A percentile compares a stretch with the other conserved stretches of the same genome.
Conservation (phyloP, 1,140 invertebrate species). For the Euborellia annulipes region DNA sequence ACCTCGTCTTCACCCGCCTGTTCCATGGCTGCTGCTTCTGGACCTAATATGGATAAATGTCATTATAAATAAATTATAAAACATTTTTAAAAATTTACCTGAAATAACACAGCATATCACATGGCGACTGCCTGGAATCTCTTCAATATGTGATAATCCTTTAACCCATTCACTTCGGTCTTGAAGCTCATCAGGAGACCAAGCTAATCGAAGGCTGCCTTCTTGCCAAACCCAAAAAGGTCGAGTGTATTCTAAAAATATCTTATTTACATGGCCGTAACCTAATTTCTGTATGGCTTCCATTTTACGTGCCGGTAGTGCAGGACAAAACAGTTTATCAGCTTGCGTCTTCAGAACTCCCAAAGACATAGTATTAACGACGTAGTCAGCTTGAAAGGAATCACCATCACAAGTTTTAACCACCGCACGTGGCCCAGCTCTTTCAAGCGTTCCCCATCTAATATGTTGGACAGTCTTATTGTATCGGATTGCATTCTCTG, state of each 20-base stretch:
- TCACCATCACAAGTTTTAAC: slow-evolving; percentile 55
- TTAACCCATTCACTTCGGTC: slow-evolving; percentile 48
- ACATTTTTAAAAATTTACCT: slow-evolving; percentile 22
- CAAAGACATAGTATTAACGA: slow-evolving; percentile 65
- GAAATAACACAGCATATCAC: slow-evolving; percentile 47
- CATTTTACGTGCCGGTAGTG: slow-evolving; percentile 52
- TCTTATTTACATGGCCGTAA: slow-evolving; percentile 39
- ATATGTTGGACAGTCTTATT: slow-evolving; percentile 43
- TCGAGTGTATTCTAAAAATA: slow-evolving; percentile 65
- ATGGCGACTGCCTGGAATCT: slow-evolving; percentile 46
- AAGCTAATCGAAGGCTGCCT: slow-evolving; percentile 36
- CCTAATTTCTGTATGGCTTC: slow-evolving; percentile 61
- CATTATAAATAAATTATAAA: slow-evolving; percentile 1
- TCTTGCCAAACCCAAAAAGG: slow-evolving; percentile 50
- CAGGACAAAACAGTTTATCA: slow-evolving; percentile 56
- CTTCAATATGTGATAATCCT: slow-evolving; percentile 30
- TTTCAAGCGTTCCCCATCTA: slow-evolving; percentile 38
- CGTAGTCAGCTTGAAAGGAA: slow-evolving; percentile 55
- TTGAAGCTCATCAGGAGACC: slow-evolving; percentile 42
- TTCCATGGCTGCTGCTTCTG: slow-evolving; percentile 64
- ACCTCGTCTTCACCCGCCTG: slow-evolving; percentile 52
- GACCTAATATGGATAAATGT: slow-evolving; percentile 11
- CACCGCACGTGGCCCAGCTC: slow-evolving; percentile 33
- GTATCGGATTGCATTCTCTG: slow-evolving; percentile 37
- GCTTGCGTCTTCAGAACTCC: slow-evolving; percentile 67